phyloP scores from a whole-genome alignment of 2,113 vertebrate genomes.

The Prochilodus magdalenae region DNA sequence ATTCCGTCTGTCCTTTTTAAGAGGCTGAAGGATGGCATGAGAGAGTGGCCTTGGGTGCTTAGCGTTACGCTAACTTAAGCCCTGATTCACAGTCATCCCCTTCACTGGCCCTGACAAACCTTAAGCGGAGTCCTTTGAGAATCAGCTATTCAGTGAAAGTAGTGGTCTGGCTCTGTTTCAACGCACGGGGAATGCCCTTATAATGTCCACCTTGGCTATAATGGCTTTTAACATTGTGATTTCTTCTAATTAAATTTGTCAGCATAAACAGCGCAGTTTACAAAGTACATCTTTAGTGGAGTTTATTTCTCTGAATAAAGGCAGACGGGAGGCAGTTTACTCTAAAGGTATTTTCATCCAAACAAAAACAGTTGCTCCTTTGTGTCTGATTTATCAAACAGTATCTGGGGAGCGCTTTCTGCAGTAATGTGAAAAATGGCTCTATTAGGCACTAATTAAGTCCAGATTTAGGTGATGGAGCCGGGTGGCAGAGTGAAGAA shows the following conservation, averaged over 20 bases:
- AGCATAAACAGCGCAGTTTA: not conserved
- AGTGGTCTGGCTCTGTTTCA: not conserved
- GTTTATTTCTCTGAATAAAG: not conserved
- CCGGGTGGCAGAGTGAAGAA: constrained; percentile 64
- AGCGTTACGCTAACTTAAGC: not conserved
- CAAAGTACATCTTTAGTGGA: not conserved
- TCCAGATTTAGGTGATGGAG: constrained; percentile 66
- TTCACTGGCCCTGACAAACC: not conserved
- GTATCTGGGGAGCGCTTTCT: constrained; percentile 55
- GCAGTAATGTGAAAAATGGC: constrained; percentile 68
- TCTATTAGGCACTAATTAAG: constrained; percentile 69
- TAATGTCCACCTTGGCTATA: not conserved
- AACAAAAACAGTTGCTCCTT: constrained; percentile 41
- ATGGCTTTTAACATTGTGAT: not conserved
- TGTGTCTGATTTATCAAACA: constrained; percentile 56
- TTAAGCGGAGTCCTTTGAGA: not conserved
- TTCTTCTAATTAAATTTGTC: not conserved
- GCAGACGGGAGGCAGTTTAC: not conserved
- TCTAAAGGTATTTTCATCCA: not conserved
- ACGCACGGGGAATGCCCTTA: not conserved
- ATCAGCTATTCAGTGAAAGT: not conserved
- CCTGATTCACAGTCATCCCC: not conserved
- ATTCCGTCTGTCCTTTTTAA: not conserved
- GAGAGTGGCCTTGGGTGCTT: not conserved
- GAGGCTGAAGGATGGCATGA: not conserved